Conservation (phyloP, 2,797 vertebrate genomes). For the Lepidocolaptes lacrymiger region DNA sequence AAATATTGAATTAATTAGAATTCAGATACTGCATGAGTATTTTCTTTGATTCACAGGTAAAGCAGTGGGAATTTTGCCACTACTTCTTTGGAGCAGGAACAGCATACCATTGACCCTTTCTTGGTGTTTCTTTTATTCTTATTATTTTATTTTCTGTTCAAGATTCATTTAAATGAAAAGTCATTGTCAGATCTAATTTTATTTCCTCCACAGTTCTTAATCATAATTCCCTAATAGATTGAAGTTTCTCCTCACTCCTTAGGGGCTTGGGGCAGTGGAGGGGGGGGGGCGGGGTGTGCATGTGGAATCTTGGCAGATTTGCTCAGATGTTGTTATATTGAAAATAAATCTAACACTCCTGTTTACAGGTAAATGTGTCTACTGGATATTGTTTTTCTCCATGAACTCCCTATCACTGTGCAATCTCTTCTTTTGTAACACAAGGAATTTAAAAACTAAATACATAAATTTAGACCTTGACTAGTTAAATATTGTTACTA, state of each 20-base stretch:
- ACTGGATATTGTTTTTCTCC: neutral
- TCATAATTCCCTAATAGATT: neutral
- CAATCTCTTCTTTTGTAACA: neutral
- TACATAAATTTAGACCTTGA: neutral
- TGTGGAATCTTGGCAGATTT: neutral
- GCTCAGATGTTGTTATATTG: neutral
- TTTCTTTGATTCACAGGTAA: neutral
- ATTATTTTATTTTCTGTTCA: neutral
- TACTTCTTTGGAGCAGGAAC: neutral
- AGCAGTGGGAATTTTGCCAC: neutral
- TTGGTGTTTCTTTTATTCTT: too few relatives aligned
- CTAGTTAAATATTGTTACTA: neutral
- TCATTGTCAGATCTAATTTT: neutral
- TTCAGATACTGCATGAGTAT: neutral
- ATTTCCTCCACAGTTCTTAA: neutral
- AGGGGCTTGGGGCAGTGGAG: too few relatives aligned
- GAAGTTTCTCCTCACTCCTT: neutral
- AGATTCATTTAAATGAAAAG: neutral
- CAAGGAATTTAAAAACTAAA: neutral
- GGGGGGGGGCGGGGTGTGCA: too few relatives aligned
- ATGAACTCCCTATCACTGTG: neutral
- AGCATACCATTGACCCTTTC: rapidly evolving
- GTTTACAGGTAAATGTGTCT: neutral
- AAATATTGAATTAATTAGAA: neutral
- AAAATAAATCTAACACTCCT: neutral